Percentiles rank a stretch among this genome's conserved stretches.
These are phyloP conservation scores for Drosophila azteca DNA, from an alignment of 1,140 invertebrate species.

Conservation along the genomic window DNA sequence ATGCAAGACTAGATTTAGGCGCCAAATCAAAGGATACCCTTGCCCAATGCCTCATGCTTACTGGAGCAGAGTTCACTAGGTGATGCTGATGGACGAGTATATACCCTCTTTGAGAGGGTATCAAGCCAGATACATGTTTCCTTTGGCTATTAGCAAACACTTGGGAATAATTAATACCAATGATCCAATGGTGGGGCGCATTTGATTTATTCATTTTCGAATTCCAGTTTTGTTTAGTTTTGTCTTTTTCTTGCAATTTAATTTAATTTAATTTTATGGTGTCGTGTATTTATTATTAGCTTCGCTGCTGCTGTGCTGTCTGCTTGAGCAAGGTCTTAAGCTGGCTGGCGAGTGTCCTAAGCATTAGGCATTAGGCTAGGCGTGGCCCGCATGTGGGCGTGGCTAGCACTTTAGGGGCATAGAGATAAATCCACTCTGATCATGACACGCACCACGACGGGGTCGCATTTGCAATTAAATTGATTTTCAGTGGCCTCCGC, in stretches of 20 bases:
- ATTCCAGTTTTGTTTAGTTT: constrained; percentile 35
- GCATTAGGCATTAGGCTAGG: background rate
- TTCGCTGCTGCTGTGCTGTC: background rate
- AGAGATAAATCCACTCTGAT: constrained; percentile 13
- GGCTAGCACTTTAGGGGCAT: background rate
- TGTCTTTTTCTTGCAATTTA: background rate
- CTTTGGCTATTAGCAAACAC: constrained; percentile 22
- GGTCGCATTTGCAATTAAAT: constrained; percentile 38
- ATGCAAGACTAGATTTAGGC: constrained; percentile 7
- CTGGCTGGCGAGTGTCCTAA: constrained; percentile 21
- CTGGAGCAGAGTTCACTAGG: too few species aligned
- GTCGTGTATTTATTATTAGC: constrained; percentile 55
- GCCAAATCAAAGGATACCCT: background rate
- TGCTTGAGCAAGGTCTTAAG: constrained; percentile 27
- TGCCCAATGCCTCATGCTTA: background rate
- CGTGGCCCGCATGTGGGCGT: too few species aligned
- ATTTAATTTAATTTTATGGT: constrained; percentile 50
- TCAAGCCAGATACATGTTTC: constrained; percentile 8
- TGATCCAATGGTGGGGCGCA: background rate
- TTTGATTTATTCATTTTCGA: constrained; percentile 35
- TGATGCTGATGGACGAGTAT: too few species aligned
- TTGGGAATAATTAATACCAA: constrained; percentile 26
- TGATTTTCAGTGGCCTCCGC: constrained; percentile 2
- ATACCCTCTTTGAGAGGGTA: background rate
- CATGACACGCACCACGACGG: constrained; percentile 34